Evolutionary conservation across 2,113 vertebrate species (phyloP), one percentile per base, ranked within the genome.

Genomic region (Corythornis vintsioides): DNA sequence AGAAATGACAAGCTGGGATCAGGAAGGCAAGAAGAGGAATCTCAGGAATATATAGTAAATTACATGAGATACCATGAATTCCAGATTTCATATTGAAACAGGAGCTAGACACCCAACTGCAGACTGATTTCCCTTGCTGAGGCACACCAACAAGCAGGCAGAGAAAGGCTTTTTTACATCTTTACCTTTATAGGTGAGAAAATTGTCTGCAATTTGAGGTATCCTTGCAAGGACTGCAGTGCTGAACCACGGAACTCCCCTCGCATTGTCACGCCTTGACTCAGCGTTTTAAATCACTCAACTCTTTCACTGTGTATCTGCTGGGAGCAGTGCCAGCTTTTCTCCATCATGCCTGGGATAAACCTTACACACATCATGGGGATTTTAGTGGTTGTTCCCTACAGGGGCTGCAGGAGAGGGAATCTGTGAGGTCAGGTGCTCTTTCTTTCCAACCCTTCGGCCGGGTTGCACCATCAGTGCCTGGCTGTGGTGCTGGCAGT

Each of bases 351-450:
- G 1, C 55, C 70, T 11, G 22, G 33, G 82, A 7, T 25, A 19
- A 10, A 1, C 25, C 19, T 9, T 3, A 2, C 35, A 0, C 1
- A 5, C 29, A 43, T 1, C 40, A 16, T 6, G 10, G 9, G 38
- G 18, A 21, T 38, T 6, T 9, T 6, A 9, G 10, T 1, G 2
- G 2, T 1, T 10, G 64, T 33, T 42, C 22, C 64, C 63, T 42
- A 4, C 35, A 9, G n/a, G 19, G 31, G 26, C 3, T 13, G 13
- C 43, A 55, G 19, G 19, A 43, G 33, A 38, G 26, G 33, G 52
- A 63, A n/a, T 5, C 31, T 38, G 16, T 2, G 5, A 53, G 45
- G 3, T 1, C 38, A 1, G 0, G 1, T 3, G 0, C 6, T 38
- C 33, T 29, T 26, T 9, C 2, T 31, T 47, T 35, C 31, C 13